These are phyloP conservation scores for Darevskia nairensis DNA, from an alignment of 2,797 vertebrate genomes.

Conservation along the genomic window DNA sequence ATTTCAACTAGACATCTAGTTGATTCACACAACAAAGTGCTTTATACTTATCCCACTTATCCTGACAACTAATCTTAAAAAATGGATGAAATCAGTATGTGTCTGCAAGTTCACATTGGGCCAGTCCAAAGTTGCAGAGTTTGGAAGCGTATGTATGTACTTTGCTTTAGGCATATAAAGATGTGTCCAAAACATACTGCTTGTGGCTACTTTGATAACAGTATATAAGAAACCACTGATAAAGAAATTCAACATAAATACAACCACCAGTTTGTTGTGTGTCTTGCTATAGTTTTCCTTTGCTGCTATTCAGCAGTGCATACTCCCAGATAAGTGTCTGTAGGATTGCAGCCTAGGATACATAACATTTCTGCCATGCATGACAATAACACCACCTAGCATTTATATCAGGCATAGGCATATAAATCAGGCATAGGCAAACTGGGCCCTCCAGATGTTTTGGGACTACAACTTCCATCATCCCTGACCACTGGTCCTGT, in stretches of 20 bases:
- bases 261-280: too few relatives aligned
- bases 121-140: not conserved
- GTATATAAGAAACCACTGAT: not conserved
- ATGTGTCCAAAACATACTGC: not conserved
- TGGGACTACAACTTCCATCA: too few relatives aligned
- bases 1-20: not conserved
- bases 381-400: not conserved
- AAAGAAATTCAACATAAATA: not conserved
- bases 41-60: not conserved
- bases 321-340: not conserved
- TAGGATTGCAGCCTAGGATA: not conserved
- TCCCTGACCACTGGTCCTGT: too few relatives aligned
- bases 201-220: not conserved
- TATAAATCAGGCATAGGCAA: too few relatives aligned
- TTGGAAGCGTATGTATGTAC: not conserved
- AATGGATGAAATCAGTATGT: not conserved
- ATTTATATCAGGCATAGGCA: not conserved
- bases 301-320: not conserved
- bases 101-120: not conserved
- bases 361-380: not conserved
- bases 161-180: not conserved
- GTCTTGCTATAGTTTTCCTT: not conserved
- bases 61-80: not conserved
- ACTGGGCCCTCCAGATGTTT: too few relatives aligned
- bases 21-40: not conserved